phyloP scores from a whole-genome alignment of 1,140 invertebrate species.

The Rhagoletis pomonella region DNA sequence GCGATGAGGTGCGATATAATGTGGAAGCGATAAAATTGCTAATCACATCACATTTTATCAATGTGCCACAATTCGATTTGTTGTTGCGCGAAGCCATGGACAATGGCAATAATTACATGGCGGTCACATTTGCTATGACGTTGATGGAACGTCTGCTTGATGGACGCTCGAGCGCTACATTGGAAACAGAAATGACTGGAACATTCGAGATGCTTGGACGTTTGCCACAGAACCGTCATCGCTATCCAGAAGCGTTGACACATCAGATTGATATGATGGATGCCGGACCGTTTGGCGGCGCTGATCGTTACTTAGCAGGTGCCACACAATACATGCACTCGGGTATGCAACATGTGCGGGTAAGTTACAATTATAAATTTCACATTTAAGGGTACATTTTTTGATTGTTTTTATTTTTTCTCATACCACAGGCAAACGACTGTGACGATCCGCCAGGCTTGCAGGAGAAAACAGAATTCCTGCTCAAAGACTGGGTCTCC shows the following conservation, averaged over 20 bases:
- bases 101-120: slow-evolving; percentile 88
- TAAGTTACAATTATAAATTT: slow-evolving; percentile 70
- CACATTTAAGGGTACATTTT: slow-evolving; percentile 17
- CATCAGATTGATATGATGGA: slow-evolving; percentile 84
- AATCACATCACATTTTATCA: slow-evolving; percentile 83
- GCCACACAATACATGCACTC: slow-evolving; percentile 94
- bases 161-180: slow-evolving; percentile 84
- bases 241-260: slow-evolving; percentile 86
- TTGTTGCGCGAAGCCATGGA: slow-evolving; percentile 91
- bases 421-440: slow-evolving; percentile 79
- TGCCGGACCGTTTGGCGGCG: slow-evolving; percentile 75
- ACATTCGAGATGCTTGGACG: slow-evolving; percentile 88
- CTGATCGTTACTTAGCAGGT: slow-evolving; percentile 82
- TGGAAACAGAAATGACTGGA: slow-evolving; percentile 90
- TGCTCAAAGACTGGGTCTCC: slow-evolving; percentile 95
- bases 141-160: slow-evolving; percentile 92
- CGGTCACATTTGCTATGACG: slow-evolving; percentile 92
- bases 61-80: slow-evolving; percentile 86
- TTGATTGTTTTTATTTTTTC: slow-evolving; percentile 51
- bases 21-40: slow-evolving; percentile 93
- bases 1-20: slow-evolving; percentile 92
- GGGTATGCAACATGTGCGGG: slow-evolving; percentile 88
- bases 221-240: slow-evolving; percentile 84
- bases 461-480: slow-evolving; percentile 95
- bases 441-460: slow-evolving; percentile 95